phyloP scores from a whole-genome alignment of 2,888 invertebrate genomes.

The Tetheella fluctuosa region DNA sequence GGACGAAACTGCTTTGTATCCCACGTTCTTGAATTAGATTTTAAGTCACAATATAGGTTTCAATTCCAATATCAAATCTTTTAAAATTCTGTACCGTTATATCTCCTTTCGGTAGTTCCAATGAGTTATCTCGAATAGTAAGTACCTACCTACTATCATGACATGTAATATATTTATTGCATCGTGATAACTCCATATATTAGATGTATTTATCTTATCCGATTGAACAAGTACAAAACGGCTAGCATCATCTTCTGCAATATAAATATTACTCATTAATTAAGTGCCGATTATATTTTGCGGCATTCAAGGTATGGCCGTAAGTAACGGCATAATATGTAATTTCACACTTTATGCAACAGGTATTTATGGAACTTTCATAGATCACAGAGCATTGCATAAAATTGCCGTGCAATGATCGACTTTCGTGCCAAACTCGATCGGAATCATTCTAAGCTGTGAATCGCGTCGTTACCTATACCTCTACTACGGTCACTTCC shows the following conservation, averaged over 20 bases:
- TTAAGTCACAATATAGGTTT: neutral
- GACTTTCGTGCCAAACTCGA: slow-evolving; percentile 53
- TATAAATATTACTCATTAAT: neutral
- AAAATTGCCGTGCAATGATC: slow-evolving; percentile 54
- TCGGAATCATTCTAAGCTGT: slow-evolving; percentile 36
- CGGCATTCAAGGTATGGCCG: neutral
- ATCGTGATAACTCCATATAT: neutral
- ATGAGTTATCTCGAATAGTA: slow-evolving; percentile 7
- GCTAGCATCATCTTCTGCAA: neutral
- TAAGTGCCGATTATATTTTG: neutral
- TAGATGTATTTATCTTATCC: slow-evolving; percentile 7
- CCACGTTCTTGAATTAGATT: slow-evolving; percentile 2
- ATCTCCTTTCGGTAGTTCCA: neutral
- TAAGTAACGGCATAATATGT: slow-evolving; percentile 6
- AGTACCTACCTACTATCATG: neutral
- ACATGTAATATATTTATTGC: neutral
- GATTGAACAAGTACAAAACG: neutral
- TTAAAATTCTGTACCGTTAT: neutral
- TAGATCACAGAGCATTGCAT: slow-evolving; percentile 43
- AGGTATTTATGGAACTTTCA: slow-evolving; percentile 4
- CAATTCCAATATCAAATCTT: neutral
- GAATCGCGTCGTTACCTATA: slow-evolving; percentile 26
- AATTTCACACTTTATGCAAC: slow-evolving; percentile 29
- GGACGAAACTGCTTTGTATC: neutral
- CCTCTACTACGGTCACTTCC: slow-evolving; percentile 43